Evolutionary conservation across 2,888 invertebrate genomes (phyloP), one percentile per base, ranked within the genome.

Genomic region (Lydus trimaculatus): DNA sequence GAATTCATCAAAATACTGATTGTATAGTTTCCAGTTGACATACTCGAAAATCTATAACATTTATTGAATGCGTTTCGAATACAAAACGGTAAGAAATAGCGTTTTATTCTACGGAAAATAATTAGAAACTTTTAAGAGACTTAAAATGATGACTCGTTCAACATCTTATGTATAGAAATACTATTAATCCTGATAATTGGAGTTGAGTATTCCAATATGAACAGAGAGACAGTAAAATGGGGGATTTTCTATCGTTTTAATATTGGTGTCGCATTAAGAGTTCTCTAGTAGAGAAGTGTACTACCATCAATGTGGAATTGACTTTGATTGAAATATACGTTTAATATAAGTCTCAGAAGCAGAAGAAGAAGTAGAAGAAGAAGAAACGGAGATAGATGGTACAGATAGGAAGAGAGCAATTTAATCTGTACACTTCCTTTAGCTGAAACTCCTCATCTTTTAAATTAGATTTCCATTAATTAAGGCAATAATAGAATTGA

Each of bases 321-420:
- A 52, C 9, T 52, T 52, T 52, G 48, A 52, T 52, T 52, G 48
- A 52, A 52, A 52, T 52, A 52, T 52, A 23, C 11, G 48, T 52
- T 23, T 23, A 52, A 43, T 2, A 17, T 43, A 43, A 7, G 6
- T 43, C 11, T 43, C 0, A 3, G 0, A 1, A 23, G 2, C 4
- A 43, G n/a, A n/a, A 43, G n/a, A n/a, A 0, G 17, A 43, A 4
- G 23, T 20, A 52, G 8, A 23, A 20, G 20, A 52, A n/a, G n/a
- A n/a, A n/a, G n/a, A n/a, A n/a, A n/a, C n/a, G n/a, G n/a, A n/a
- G n/a, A n/a, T n/a, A n/a, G n/a, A n/a, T n/a, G n/a, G n/a, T n/a
- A n/a, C n/a, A n/a, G 6, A 0, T 43, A 17, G 48, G 20, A n/a
- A 13, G 11, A 43, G 43, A 17, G 23, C 48, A 52, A 52, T 52